Evolutionary conservation across 2,888 invertebrate species (phyloP), one percentile per base, ranked within the genome.

Genomic region (Macrophya alboannulata): DNA sequence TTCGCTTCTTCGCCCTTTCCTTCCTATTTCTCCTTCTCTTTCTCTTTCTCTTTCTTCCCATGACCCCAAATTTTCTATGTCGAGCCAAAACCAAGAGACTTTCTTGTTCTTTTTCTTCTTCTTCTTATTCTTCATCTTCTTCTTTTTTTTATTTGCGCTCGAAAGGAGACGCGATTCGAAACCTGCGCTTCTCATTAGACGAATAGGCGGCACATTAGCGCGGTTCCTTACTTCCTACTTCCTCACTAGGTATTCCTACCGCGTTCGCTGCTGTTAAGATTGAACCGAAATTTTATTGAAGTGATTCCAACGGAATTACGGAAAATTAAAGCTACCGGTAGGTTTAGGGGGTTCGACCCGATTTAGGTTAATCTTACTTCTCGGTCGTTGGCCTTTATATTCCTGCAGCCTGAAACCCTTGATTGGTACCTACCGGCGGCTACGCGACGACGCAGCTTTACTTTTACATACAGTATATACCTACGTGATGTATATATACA

Each of bases 171-270:
- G 81, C 81, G 81, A 81, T 81, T 81, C 40, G 62, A 81, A 81
- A 51, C 31, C 55, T 40, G 31, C 43, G n/a, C 81, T 31, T 81
- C 81, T 81, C 81, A 81, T 81, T 81, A 81, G 59, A 81, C 59
- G 81, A 81, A 81, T 81, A 81, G 81, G 59, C 81, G 21, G 59
- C 81, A 81, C 81, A 81, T 81, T 81, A 81, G 81, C 81, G 81
- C 40, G 81, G 43, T 81, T 62, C 43, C 43, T n/a, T n/a, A 21
- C 43, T 21, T 71, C n/a, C 43, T 17, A 37, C 25, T 43, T 45
- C 9, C 40, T 45, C n/a, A 10, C 72, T 45, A 21, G 17, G 43
- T 45, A 45, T n/a, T n/a, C 43, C 37, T 17, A 43, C 43, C n/a
- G n/a, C 62, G 59, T 40, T 40, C 43, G 62, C 8, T 43, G 43